Conservation (phyloP, 2,888 invertebrate species). For the Agrotis segetum region DNA sequence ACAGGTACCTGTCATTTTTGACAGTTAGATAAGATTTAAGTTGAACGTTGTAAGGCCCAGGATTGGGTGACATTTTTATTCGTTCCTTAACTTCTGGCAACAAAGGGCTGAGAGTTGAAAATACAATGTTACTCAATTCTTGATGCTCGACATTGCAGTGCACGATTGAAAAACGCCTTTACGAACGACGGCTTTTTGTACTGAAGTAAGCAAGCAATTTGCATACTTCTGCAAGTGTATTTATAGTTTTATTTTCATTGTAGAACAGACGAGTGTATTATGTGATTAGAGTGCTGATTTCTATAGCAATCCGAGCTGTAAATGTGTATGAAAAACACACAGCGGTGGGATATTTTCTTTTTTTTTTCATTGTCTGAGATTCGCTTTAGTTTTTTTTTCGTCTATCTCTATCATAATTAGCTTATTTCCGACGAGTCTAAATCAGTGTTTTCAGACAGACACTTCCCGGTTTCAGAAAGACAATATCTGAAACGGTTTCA, state of each 20-base stretch:
- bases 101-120: no score
- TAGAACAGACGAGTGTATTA: not conserved
- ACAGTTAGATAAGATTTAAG: not conserved
- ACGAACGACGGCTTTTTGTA: no score
- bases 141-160: no score
- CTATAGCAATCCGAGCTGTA: conserved; percentile 69
- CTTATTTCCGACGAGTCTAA: no score
- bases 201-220: not conserved
- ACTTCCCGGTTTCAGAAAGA: conserved; percentile 14
- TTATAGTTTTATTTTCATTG: not conserved
- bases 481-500: no score
- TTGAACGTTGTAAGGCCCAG: no score
- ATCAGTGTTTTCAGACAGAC: conserved; percentile 11
- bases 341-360: conserved; percentile 71
- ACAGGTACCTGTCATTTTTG: conserved; percentile 5
- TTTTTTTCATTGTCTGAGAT: conserved; percentile 33
- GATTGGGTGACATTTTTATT: not conserved
- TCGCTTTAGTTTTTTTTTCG: conserved; percentile 1
- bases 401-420: not conserved
- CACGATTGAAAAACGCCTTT: no score
- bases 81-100: no score
- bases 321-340: conserved; percentile 71
- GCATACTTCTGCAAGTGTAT: not conserved
- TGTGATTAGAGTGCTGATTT: conserved; percentile 6
- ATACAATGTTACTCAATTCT: no score